phyloP scores from a whole-genome alignment of 2,113 vertebrate genomes.

The Cochlearius cochlearius region DNA sequence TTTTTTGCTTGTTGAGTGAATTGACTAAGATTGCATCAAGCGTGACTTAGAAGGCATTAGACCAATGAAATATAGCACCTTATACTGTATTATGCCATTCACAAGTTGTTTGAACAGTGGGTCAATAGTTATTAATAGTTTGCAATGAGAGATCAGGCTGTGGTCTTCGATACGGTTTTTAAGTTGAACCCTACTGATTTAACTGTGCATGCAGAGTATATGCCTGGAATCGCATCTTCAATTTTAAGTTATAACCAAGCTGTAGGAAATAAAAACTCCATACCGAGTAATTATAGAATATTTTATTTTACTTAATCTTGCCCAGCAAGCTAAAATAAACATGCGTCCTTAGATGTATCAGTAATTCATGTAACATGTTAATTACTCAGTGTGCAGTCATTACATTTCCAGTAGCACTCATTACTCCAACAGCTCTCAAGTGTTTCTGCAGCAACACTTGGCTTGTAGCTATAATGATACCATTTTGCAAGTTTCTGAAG shows the following conservation, averaged over 20 bases:
- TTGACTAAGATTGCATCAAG: background rate
- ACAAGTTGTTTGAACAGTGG: background rate
- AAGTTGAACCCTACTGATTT: background rate
- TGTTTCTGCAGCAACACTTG: background rate
- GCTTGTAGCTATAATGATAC: background rate
- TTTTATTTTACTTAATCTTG: constrained; percentile 20
- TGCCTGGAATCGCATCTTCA: background rate
- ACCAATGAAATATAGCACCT: background rate
- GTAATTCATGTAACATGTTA: constrained; percentile 38
- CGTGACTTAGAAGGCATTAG: background rate
- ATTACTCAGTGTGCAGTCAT: constrained; percentile 54
- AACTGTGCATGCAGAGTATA: background rate
- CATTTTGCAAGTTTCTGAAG: background rate
- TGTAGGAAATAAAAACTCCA: background rate
- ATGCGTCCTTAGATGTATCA: background rate
- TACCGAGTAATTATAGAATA: background rate
- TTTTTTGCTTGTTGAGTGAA: background rate
- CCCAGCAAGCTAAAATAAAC: constrained; percentile 59
- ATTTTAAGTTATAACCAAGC: background rate
- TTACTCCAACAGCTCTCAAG: constrained; percentile 7
- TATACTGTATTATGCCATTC: background rate
- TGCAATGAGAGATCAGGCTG: background rate
- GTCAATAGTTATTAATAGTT: background rate
- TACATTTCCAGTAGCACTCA: constrained; percentile 2
- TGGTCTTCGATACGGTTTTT: background rate